These are phyloP conservation scores for Alethe diademata DNA, from an alignment of 2,113 vertebrate species.

Conservation along the genomic window DNA sequence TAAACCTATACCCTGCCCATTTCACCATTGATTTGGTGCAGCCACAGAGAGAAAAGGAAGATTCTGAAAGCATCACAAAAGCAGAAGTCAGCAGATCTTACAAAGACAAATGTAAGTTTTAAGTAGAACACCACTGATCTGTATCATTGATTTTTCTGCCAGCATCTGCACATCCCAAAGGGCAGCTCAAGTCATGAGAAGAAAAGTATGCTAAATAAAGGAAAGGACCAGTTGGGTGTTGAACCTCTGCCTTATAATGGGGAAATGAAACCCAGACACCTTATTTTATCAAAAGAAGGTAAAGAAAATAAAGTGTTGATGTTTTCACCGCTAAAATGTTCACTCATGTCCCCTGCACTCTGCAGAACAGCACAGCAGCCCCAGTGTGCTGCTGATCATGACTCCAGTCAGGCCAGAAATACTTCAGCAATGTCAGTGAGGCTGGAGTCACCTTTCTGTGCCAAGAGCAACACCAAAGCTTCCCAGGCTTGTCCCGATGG, in stretches of 20 bases:
- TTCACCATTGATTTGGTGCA: background rate
- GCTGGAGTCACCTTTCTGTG: background rate
- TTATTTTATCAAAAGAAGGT: background rate
- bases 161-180: background rate
- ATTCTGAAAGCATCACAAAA: background rate
- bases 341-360: too few relatives aligned
- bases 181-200: background rate
- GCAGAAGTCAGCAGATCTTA: background rate
- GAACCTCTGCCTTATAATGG: background rate
- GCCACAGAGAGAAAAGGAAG: background rate
- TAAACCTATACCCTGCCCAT: background rate
- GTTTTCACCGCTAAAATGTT: background rate
- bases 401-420: background rate
- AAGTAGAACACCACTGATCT: background rate
- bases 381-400: background rate
- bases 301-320: background rate
- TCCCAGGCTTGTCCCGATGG: accelerated
- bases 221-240: accelerated
- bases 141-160: background rate
- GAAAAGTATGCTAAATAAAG: background rate
- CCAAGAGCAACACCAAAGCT: background rate
- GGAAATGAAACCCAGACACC: background rate
- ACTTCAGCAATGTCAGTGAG: accelerated
- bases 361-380: background rate
- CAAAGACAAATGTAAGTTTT: background rate